Percentiles rank a stretch among this genome's conserved stretches.
These are phyloP conservation scores for Bombyx mandarina DNA, from an alignment of 1,140 invertebrate species.

Conservation along the genomic window DNA sequence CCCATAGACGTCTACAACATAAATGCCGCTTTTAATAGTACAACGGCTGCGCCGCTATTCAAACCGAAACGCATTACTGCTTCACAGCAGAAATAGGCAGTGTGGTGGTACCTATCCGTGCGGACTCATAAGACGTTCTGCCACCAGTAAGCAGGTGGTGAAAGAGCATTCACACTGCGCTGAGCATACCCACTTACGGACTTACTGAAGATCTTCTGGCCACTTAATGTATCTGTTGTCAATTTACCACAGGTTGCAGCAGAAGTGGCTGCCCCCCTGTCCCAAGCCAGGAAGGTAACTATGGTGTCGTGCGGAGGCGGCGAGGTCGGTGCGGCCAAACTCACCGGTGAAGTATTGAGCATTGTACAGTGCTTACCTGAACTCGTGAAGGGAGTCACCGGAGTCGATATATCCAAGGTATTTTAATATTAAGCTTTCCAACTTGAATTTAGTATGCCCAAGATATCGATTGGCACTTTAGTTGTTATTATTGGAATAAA, in stretches of 20 bases:
- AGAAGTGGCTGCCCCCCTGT: conserved; percentile 94
- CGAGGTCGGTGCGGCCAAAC: conserved; percentile 91
- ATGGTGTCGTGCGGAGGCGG: conserved; percentile 96
- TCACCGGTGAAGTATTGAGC: conserved; percentile 93
- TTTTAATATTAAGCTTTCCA: neutral
- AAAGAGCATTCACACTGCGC: no score
- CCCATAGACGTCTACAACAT: no score
- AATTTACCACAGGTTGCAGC: conserved; percentile 84
- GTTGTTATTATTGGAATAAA: neutral
- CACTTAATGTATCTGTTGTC: neutral
- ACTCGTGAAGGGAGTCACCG: conserved; percentile 91
- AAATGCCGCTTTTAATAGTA: no score
- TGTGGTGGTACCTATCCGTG: no score
- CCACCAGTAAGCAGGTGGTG: no score
- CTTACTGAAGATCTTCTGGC: no score
- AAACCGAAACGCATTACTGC: no score
- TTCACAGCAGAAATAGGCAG: no score
- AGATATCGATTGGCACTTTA: neutral
- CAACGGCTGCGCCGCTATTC: no score
- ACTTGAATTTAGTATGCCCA: neutral
- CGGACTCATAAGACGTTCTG: no score
- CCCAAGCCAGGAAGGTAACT: conserved; percentile 93
- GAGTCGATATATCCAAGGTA: conserved; percentile 91
- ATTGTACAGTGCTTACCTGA: conserved; percentile 93
- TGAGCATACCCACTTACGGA: no score